phyloP scores from a whole-genome alignment of 2,113 vertebrate species.

The Ictalurus punctatus region DNA sequence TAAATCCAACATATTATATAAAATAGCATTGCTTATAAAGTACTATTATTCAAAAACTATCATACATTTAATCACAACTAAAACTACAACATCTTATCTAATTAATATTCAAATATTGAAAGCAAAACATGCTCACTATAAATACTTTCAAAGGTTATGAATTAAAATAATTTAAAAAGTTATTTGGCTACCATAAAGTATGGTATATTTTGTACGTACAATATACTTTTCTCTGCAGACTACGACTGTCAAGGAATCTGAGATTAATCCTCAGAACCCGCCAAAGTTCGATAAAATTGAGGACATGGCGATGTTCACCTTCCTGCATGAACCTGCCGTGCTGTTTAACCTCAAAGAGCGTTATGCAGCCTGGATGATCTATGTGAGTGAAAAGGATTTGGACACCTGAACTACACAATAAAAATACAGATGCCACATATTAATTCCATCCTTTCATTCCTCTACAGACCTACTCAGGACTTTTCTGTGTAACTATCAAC shows the following conservation, averaged over 20 bases:
- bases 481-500: constrained; percentile 80
- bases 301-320: constrained; percentile 85
- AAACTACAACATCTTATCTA: not conserved
- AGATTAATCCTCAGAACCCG: constrained; percentile 81
- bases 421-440: not conserved
- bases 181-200: not conserved
- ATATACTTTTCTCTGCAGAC: constrained; percentile 58
- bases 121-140: not conserved
- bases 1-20: not conserved
- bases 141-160: not conserved
- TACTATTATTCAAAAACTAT: not conserved
- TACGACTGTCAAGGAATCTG: constrained; percentile 73
- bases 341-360: constrained; percentile 84
- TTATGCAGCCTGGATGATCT: constrained; percentile 83
- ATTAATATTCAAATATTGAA: not conserved
- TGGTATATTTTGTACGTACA: not conserved
- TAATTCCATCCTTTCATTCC: not conserved
- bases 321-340: constrained; percentile 77
- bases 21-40: not conserved
- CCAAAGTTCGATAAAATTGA: constrained; percentile 82
- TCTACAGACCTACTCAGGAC: constrained; percentile 78
- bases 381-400: constrained; percentile 65
- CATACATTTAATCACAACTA: not conserved
- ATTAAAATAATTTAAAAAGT: not conserved
- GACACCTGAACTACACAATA: not conserved